Conservation (phyloP, 2,888 invertebrate genomes). For the Drosophila lutescens region DNA sequence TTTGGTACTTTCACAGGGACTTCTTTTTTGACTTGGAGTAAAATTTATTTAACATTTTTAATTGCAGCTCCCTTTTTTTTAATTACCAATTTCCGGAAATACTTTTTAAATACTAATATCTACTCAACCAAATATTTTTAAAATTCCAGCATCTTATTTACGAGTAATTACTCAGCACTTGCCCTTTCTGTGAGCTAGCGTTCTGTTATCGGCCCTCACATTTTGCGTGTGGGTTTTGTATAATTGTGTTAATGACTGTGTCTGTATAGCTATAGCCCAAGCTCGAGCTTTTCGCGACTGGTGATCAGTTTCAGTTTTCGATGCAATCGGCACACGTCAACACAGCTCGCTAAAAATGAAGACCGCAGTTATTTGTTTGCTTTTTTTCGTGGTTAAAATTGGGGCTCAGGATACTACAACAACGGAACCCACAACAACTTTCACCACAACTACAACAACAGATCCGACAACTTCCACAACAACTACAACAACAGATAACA, state of each 20-base stretch:
- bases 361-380: slow-evolving; percentile 22
- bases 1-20: background rate
- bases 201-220: slow-evolving; percentile 42
- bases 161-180: background rate
- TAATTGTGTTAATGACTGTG: slow-evolving; percentile 35
- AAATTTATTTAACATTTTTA: too few species aligned
- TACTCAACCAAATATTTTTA: background rate
- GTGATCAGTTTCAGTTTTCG: slow-evolving; percentile 63
- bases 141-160: background rate
- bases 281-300: slow-evolving; percentile 15
- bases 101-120: background rate
- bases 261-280: slow-evolving; percentile 6
- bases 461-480: slow-evolving; percentile 2
- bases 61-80: too few species aligned
- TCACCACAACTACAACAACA: slow-evolving; percentile 13
- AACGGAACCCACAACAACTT: background rate
- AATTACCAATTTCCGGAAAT: background rate
- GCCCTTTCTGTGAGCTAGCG: background rate
- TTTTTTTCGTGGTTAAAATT: slow-evolving; percentile 32
- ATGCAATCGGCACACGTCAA: slow-evolving; percentile 38
- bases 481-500: slow-evolving; percentile 26
- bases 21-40: too few species aligned
- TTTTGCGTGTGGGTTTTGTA: slow-evolving; percentile 9
- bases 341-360: slow-evolving; percentile 48
- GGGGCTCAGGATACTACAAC: slow-evolving; percentile 62